Evolutionary conservation across 2,113 vertebrate species (phyloP), one percentile per base, ranked within the genome.

Genomic region (Larimichthys crocea): DNA sequence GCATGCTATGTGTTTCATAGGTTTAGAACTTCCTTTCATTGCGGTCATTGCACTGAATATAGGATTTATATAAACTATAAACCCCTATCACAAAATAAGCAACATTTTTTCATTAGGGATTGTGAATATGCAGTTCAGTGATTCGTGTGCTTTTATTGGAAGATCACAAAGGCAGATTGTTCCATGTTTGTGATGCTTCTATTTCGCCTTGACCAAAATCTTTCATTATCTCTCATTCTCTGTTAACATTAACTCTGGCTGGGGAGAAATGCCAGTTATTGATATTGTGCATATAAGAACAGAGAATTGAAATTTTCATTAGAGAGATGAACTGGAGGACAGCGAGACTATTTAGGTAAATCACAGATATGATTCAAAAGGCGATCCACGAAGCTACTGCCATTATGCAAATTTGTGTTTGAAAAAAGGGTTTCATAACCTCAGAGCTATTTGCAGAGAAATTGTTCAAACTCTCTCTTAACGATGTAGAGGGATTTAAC

Each of bases 381-480:
- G 89, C 80, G 70, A 93, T 92, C 90, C 84, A 76, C 67, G 62
- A 81, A 80, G 85, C 83, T 79, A 75, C 88, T 76, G 49, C 91
- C 84, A 92, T 94, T 94, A 94, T 94, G 93, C 83, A 91, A 91
- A 93, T 93, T 75, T 84, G 81, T 84, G 86, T 91, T 92, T 91
- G 90, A 94, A 90, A 90, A 91, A 92, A 93, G 87, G 84, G 69
- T 91, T 91, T 94, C 91, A 93, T 94, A 94, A 93, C 93, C 92
- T 90, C 85, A 91, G 84, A 94, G 89, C 90, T 91, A 93, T 84
- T 93, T 86, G 88, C 75, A 67, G 57, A 86, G 93, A 91, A 90
- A 88, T 95, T 93, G 89, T 85, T 95, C 85, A 92, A 91, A 88
- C 88, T 88, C 66, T 84, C 67, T 94, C 86, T 93, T 94, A 93